phyloP scores from a whole-genome alignment of 1,140 invertebrate species.

The Brachionus rotundiformis region DNA sequence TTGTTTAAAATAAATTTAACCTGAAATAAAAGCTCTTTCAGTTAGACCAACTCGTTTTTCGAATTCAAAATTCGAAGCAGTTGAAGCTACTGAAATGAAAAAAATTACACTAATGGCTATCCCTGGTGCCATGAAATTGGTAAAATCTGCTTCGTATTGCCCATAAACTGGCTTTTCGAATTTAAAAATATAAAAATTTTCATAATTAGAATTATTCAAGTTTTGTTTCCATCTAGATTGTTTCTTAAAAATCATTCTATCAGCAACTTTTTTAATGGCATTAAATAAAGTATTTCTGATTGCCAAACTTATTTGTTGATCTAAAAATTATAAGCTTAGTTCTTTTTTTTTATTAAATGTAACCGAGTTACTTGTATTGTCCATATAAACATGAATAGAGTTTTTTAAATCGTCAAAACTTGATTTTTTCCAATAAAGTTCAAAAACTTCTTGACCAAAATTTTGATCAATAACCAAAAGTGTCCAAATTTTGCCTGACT shows the following conservation, averaged over 20 bases:
- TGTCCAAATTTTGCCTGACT: slow-evolving; percentile 78
- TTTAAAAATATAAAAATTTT: slow-evolving; percentile 46
- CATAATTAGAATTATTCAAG: not conserved
- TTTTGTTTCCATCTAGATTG: not conserved
- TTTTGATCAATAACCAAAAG: slow-evolving; percentile 75
- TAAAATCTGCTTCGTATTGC: slow-evolving; percentile 79
- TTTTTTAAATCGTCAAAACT: slow-evolving; percentile 64
- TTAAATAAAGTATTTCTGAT: slow-evolving; percentile 77
- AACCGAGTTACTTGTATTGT: slow-evolving; percentile 83
- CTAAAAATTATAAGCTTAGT: no score
- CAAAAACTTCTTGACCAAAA: not conserved
- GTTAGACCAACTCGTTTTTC: slow-evolving; percentile 69
- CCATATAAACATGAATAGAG: slow-evolving; percentile 79
- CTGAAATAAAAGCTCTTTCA: slow-evolving; percentile 57
- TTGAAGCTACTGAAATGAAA: slow-evolving; percentile 90
- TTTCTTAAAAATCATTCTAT: slow-evolving; percentile 53
- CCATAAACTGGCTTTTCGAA: slow-evolving; percentile 47
- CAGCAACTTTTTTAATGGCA: slow-evolving; percentile 71
- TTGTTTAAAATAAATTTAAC: slow-evolving; percentile 23
- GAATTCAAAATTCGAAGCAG: slow-evolving; percentile 85
- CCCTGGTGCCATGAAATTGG: slow-evolving; percentile 90
- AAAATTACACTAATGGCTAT: slow-evolving; percentile 87
- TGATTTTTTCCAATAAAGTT: not conserved
- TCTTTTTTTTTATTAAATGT: no score
- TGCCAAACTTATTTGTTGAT: slow-evolving; percentile 84